Percentiles rank a stretch among this genome's conserved stretches.
Conservation (phyloP, 2,113 vertebrate species). For the Oncorhynchus masou region DNA sequence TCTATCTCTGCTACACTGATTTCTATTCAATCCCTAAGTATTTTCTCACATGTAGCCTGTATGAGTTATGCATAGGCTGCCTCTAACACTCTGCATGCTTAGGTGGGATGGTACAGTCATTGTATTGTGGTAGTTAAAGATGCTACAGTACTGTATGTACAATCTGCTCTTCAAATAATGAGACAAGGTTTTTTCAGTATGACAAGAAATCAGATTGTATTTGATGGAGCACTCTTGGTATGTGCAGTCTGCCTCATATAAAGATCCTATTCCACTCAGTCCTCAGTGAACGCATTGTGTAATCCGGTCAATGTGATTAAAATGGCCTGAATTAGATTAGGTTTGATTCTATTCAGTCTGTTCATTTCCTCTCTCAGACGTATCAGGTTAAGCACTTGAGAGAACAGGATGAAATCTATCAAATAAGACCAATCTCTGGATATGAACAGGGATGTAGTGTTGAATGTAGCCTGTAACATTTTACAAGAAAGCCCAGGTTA, state of each 20-base stretch:
- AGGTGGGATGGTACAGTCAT: background rate
- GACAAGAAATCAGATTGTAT: conserved; percentile 67
- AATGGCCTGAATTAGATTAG: conserved; percentile 70
- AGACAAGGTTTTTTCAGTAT: conserved; percentile 68
- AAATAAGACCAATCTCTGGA: background rate
- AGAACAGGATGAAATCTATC: background rate
- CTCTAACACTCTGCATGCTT: too few species aligned
- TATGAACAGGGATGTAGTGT: background rate
- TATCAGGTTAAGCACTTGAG: background rate
- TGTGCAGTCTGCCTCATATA: conserved; percentile 50
- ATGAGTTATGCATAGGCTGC: too few species aligned
- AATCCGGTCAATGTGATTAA: conserved; percentile 63
- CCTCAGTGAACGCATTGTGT: conserved; percentile 60
- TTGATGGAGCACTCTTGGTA: conserved; percentile 62
- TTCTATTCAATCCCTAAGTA: too few species aligned
- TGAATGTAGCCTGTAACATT: too few species aligned
- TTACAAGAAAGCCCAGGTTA: too few species aligned
- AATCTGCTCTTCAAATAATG: conserved; percentile 17
- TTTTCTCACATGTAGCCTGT: too few species aligned
- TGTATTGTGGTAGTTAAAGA: too few species aligned
- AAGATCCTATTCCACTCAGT: conserved; percentile 64
- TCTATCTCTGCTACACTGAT: too few species aligned
- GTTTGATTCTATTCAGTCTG: conserved; percentile 64
- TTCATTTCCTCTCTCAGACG: conserved; percentile 53
- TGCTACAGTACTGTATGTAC: background rate